phyloP scores from a whole-genome alignment of 2,797 vertebrate genomes.

The Amblyraja radiata region DNA sequence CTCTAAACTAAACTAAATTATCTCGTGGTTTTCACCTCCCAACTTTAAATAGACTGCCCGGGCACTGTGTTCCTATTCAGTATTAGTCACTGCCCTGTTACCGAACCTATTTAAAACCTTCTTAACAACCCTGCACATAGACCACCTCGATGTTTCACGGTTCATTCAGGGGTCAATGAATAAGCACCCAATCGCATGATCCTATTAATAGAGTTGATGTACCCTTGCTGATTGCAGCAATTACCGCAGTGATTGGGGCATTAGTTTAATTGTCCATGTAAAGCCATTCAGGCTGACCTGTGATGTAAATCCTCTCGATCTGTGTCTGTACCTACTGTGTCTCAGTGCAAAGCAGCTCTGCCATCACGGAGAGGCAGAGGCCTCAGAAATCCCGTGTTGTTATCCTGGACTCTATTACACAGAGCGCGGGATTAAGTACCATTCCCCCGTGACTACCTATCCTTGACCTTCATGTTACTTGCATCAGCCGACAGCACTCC shows the following conservation, averaged over 20 bases:
- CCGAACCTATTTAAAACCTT: not conserved
- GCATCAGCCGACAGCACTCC: not conserved
- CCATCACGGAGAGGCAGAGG: not conserved
- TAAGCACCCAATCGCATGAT: constrained; percentile 22
- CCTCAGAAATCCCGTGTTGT: not conserved
- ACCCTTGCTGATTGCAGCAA: constrained; percentile 32
- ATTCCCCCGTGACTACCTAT: not conserved
- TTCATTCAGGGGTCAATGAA: not conserved
- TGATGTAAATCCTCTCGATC: constrained; percentile 20
- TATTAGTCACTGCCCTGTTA: too few relatives aligned
- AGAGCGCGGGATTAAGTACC: not conserved
- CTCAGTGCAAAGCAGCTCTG: not conserved
- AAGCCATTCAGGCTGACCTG: constrained; percentile 16
- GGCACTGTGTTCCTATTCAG: too few relatives aligned
- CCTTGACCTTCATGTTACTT: not conserved
- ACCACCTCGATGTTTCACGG: not conserved
- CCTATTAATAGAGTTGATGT: constrained; percentile 18
- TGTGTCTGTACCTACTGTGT: not conserved
- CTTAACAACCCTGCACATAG: not conserved
- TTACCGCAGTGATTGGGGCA: constrained; percentile 7
- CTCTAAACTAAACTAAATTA: too few relatives aligned
- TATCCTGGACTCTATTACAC: not conserved
- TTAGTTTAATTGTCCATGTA: constrained; percentile 32
- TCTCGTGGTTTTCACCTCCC: too few relatives aligned
- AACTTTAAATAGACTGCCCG: too few relatives aligned